Evolutionary conservation across 2,888 invertebrate genomes (phyloP).

Genomic region (Eupithecia subfuscata): DNA sequence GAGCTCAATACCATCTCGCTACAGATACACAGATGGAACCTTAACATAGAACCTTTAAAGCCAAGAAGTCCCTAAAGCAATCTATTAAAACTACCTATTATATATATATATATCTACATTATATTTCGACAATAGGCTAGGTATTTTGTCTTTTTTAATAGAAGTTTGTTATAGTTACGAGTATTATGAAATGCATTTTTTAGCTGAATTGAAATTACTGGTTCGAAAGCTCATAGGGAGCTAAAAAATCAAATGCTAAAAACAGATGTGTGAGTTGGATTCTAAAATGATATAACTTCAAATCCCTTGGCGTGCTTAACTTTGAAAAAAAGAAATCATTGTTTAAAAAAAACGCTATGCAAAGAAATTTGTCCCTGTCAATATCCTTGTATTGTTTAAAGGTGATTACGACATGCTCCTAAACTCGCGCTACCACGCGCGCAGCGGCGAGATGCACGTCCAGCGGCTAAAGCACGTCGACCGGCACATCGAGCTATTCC

Average conservation of each 20-base stretch:
- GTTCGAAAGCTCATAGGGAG: not conserved
- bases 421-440: constrained; percentile 76
- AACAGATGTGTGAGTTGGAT: not conserved
- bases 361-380: not conserved
- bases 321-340: not conserved
- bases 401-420: constrained; percentile 78
- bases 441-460: constrained; percentile 77
- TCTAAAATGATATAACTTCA: not conserved
- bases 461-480: constrained; percentile 76
- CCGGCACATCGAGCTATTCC: constrained; percentile 71
- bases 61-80: too few species aligned
- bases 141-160: not conserved
- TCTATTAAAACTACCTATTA: too few species aligned
- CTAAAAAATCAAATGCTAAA: not conserved
- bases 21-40: not conserved
- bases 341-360: not conserved
- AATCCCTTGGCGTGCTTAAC: not conserved
- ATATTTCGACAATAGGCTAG: not conserved
- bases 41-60: too few species aligned
- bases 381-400: constrained; percentile 48
- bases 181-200: not conserved
- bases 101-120: too few species aligned
- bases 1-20: not conserved
- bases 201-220: not conserved
- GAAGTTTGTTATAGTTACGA: not conserved